Conservation (phyloP, 2,113 vertebrate species). For the Mystacornis crossleyi region DNA sequence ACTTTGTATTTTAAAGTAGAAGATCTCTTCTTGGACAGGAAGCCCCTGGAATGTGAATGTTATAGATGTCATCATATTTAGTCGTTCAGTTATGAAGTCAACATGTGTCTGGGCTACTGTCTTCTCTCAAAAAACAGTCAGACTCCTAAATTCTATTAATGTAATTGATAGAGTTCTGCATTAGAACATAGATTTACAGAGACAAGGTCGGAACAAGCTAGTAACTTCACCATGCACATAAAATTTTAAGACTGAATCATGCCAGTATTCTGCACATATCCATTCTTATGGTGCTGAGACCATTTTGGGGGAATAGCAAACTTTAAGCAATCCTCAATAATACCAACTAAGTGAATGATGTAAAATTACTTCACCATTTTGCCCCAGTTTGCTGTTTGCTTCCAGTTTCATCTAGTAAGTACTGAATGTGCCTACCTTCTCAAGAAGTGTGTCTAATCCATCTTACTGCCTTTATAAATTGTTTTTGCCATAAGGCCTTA, state of each 20-base stretch:
- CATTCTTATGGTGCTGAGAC: background rate
- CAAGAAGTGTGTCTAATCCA: background rate
- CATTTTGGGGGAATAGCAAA: background rate
- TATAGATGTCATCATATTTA: background rate
- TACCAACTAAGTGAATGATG: background rate
- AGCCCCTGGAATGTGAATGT: background rate
- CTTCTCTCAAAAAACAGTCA: background rate
- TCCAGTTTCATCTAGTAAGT: background rate
- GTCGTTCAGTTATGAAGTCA: background rate
- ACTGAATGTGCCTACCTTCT: background rate
- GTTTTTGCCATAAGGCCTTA: background rate
- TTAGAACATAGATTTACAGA: background rate
- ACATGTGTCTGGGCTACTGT: background rate
- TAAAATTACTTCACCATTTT: background rate
- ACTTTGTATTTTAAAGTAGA: background rate
- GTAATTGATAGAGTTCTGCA: background rate
- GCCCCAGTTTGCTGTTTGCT: background rate
- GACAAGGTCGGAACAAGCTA: background rate
- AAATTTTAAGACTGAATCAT: background rate
- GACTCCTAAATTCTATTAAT: background rate
- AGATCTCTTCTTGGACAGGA: background rate
- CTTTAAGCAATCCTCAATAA: background rate
- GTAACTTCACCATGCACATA: background rate
- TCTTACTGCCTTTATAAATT: background rate
- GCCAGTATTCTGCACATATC: background rate